Evolutionary conservation across 2,113 vertebrate genomes (phyloP).

Genomic region (Empidonax traillii): DNA sequence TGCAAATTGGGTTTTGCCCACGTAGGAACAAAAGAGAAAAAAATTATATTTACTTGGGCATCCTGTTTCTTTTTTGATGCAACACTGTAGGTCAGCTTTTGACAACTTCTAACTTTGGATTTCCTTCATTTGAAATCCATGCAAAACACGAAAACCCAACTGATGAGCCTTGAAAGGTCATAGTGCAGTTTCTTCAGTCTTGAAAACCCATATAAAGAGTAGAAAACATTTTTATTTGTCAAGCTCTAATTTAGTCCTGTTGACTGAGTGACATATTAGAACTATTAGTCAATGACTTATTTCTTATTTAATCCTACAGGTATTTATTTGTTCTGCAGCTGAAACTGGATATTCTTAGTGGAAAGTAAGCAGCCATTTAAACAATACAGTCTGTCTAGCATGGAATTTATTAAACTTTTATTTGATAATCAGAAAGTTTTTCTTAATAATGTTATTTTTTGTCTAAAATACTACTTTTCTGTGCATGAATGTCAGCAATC

Average conservation of each 20-base stretch:
- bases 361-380: constrained; percentile 83
- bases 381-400: neutral
- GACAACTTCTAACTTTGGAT: neutral
- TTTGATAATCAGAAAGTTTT: neutral
- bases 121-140: neutral
- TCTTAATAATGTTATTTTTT: neutral
- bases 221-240: neutral
- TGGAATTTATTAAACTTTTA: neutral
- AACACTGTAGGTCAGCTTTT: neutral
- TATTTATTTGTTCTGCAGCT: constrained; percentile 98
- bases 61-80: neutral
- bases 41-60: neutral
- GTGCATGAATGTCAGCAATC: neutral
- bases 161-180: neutral
- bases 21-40: neutral
- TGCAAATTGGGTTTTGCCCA: neutral
- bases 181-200: neutral
- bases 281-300: neutral
- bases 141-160: neutral
- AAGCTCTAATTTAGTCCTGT: neutral
- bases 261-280: neutral
- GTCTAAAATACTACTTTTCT: neutral
- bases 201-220: neutral
- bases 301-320: constrained; percentile 72
- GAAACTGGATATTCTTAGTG: constrained; percentile 95